A percentile compares a stretch with the other conserved stretches of the same genome.
phyloP scores from a whole-genome alignment of 1,140 invertebrate genomes.

The Delia radicum region DNA sequence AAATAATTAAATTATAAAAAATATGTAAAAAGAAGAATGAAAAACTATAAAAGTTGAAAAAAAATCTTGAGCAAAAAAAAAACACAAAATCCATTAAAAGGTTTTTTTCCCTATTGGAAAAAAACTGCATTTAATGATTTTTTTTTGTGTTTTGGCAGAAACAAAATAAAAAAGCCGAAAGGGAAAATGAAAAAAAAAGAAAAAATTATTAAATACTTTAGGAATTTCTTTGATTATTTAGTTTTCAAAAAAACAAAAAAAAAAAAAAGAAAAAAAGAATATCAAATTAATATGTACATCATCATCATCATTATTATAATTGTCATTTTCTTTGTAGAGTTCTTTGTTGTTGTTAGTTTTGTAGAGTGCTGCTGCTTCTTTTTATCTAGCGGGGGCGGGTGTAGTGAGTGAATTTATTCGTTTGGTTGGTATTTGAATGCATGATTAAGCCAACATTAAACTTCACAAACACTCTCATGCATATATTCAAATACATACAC shows the following conservation, averaged over 20 bases:
- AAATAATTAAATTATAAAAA: background rate
- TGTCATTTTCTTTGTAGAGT: background rate
- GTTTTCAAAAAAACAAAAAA: constrained; percentile 1
- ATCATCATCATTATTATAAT: background rate
- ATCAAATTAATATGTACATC: constrained; percentile 10
- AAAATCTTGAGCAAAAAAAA: background rate
- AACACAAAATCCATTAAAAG: background rate
- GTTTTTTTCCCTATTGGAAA: background rate
- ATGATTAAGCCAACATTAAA: constrained; percentile 1
- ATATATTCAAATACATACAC: background rate
- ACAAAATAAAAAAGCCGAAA: background rate
- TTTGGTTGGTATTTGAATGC: background rate
- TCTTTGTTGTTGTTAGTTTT: constrained; percentile 10
- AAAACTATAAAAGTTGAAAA: background rate
- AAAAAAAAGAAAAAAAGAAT: constrained; percentile 6
- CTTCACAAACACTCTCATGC: background rate
- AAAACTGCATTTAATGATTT: background rate
- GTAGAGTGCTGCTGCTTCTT: background rate
- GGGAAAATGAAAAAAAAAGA: background rate
- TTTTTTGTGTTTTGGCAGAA: background rate
- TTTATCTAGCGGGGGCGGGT: background rate
- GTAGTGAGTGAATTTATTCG: background rate
- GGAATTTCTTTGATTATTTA: background rate
- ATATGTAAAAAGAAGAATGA: background rate
- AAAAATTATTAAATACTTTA: background rate